These are phyloP conservation scores for Dryadula phaetusa DNA, from an alignment of 2,888 invertebrate species.

Conservation along the genomic window DNA sequence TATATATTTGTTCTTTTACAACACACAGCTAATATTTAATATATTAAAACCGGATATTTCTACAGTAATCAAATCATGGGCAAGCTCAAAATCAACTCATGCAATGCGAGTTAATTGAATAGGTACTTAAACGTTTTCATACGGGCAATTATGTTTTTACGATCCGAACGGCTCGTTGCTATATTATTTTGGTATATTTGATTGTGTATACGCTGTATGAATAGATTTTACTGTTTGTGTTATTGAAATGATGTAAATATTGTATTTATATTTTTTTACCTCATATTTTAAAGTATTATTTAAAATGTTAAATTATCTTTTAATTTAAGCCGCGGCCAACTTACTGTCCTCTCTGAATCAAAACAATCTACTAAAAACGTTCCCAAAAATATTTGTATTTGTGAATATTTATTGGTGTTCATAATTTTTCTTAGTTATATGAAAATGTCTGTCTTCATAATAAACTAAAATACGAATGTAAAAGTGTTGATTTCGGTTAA, in stretches of 20 bases:
- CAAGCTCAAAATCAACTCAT: constrained; percentile 39
- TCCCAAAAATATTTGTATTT: no score
- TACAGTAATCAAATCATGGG: constrained; percentile 34
- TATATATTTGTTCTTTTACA: neutral
- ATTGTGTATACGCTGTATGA: neutral
- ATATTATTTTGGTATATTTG: constrained; percentile 30
- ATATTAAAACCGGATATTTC: constrained; percentile 3
- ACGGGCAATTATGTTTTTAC: constrained; percentile 48
- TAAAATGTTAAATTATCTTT: no score
- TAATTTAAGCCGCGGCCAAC: no score
- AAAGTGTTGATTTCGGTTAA: no score
- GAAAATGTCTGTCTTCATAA: no score
- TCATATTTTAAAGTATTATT: neutral
- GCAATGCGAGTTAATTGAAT: constrained; percentile 47
- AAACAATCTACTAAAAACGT: no score
- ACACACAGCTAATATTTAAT: neutral
- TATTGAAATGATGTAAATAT: neutral
- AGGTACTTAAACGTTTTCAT: constrained; percentile 47
- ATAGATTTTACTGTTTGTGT: constrained; percentile 8
- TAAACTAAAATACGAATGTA: no score
- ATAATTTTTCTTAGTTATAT: no score
- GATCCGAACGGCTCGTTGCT: constrained; percentile 40
- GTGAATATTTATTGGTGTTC: no score
- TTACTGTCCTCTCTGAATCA: no score
- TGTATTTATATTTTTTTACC: neutral